Percentiles rank a stretch among this genome's conserved stretches.
phyloP scores from a whole-genome alignment of 2,888 invertebrate species.

The Heliconius cydno region DNA sequence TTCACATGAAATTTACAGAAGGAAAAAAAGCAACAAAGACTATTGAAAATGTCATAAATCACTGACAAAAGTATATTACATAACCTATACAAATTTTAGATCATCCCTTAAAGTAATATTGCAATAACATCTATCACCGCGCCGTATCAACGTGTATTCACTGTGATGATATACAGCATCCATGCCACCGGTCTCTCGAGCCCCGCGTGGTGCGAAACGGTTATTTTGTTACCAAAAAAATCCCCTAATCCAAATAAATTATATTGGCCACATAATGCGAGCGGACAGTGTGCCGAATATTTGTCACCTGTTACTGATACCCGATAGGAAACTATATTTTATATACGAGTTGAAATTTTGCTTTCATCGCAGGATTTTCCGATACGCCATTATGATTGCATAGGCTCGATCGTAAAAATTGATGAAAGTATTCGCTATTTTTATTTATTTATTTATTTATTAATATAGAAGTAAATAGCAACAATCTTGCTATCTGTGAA shows the following conservation, averaged over 20 bases:
- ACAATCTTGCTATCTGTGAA: not conserved
- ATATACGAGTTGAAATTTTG: slow-evolving; percentile 42
- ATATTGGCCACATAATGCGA: slow-evolving; percentile 61
- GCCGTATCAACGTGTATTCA: slow-evolving; percentile 10
- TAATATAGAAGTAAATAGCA: not conserved
- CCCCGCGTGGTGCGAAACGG: slow-evolving; percentile 47
- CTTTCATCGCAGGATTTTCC: slow-evolving; percentile 27
- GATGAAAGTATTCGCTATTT: slow-evolving; percentile 11
- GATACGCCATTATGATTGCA: slow-evolving; percentile 23
- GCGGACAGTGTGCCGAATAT: slow-evolving; percentile 46
- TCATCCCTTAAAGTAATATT: slow-evolving; percentile 6
- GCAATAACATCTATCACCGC: slow-evolving; percentile 21
- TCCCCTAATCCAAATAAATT: slow-evolving; percentile 75
- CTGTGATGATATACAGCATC: slow-evolving; percentile 37
- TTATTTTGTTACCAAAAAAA: slow-evolving; percentile 63
- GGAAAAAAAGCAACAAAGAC: not conserved
- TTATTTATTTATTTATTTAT: not conserved
- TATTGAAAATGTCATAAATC: not conserved
- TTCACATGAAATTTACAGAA: not conserved
- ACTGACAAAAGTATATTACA: not conserved
- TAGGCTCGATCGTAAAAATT: slow-evolving; percentile 20
- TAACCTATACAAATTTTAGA: not conserved
- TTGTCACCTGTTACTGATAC: slow-evolving; percentile 50
- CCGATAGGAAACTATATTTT: slow-evolving; percentile 47
- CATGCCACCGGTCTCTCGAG: slow-evolving; percentile 24